A percentile compares a stretch with the other conserved stretches of the same genome.
Conservation (phyloP, 2,797 vertebrate genomes). For the Onychomys leucogaster region DNA sequence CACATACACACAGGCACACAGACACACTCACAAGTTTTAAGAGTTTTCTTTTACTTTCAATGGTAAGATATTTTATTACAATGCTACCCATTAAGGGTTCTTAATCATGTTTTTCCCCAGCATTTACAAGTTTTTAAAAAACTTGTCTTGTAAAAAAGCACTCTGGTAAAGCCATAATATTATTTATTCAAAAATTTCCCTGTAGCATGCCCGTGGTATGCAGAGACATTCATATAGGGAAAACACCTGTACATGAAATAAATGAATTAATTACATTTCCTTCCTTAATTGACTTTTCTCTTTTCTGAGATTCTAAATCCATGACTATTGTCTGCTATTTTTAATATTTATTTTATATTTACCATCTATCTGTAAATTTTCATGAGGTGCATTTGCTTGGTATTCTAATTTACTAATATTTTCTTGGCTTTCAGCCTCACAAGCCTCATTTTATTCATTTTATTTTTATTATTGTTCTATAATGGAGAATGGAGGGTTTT, state of each 20-base stretch:
- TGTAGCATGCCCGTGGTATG: not conserved
- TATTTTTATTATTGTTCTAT: not conserved
- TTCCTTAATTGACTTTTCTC: not conserved
- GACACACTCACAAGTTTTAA: not conserved
- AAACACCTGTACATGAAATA: not conserved
- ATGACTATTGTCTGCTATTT: not conserved
- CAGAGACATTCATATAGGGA: not conserved
- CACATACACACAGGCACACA: not conserved
- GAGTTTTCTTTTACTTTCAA: conserved; percentile 33
- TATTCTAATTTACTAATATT: not conserved
- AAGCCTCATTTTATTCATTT: not conserved
- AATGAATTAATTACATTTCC: not conserved
- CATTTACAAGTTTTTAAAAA: not conserved
- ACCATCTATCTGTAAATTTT: not conserved
- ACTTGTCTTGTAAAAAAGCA: not conserved
- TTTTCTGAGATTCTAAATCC: not conserved
- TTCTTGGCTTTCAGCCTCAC: not conserved
- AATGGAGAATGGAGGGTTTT: not conserved
- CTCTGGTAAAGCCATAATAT: not conserved
- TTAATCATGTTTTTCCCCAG: not conserved
- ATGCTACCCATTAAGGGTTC: not conserved
- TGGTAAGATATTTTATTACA: not conserved
- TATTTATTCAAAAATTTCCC: conserved; percentile 30
- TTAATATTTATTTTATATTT: not conserved
- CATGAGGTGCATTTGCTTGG: not conserved